phyloP scores from a whole-genome alignment of 1,140 invertebrate species.

The Tribolium castaneum region DNA sequence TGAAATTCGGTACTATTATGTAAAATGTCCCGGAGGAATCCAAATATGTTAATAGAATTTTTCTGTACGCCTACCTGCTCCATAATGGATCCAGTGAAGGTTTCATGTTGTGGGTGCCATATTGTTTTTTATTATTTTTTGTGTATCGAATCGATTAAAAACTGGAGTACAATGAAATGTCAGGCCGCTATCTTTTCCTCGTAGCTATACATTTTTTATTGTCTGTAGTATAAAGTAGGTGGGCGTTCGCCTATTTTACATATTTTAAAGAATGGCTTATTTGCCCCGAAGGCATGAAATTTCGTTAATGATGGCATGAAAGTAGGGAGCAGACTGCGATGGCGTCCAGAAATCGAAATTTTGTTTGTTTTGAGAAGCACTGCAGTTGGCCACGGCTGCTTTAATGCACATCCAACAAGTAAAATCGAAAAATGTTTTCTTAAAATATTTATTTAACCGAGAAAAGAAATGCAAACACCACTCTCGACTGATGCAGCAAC shows the following conservation, averaged over 20 bases:
- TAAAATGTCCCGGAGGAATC: conserved; percentile 17
- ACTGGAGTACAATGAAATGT: conserved; percentile 21
- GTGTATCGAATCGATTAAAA: conserved; percentile 21
- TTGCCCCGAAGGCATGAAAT: background rate
- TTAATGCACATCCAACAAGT: background rate
- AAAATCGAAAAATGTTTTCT: conserved; percentile 19
- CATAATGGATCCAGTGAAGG: conserved; percentile 11
- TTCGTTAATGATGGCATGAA: background rate
- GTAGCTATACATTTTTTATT: conserved; percentile 1
- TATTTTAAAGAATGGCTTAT: background rate
- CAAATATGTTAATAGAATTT: conserved; percentile 35
- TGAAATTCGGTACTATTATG: conserved; percentile 28
- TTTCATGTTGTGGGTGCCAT: conserved; percentile 19
- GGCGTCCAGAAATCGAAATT: conserved; percentile 2
- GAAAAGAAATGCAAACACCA: conserved; percentile 27
- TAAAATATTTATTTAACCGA: conserved; percentile 33
- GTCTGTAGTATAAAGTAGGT: background rate
- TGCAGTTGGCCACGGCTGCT: background rate
- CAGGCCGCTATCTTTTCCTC: conserved; percentile 7
- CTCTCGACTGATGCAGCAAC: conserved; percentile 14
- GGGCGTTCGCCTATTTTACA: conserved; percentile 13
- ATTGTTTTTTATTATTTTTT: conserved; percentile 11
- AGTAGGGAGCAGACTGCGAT: background rate
- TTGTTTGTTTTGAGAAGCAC: background rate
- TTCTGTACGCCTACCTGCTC: conserved; percentile 9